A percentile compares a stretch with the other conserved stretches of the same genome.
phyloP scores from a whole-genome alignment of 1,140 invertebrate species.

The Drosophila malerkotliana region DNA sequence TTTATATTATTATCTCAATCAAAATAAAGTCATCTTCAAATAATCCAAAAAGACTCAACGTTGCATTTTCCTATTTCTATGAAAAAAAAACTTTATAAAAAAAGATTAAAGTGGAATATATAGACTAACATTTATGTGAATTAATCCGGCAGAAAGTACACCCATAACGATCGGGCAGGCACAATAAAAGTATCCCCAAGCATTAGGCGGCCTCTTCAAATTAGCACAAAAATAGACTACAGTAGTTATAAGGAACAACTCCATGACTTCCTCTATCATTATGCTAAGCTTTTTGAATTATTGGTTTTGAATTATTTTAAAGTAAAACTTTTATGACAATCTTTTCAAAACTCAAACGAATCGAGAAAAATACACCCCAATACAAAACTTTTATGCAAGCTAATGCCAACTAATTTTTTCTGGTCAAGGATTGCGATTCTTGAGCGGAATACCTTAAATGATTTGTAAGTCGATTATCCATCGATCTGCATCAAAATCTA shows the following conservation, averaged over 20 bases:
- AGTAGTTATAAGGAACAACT: constrained; percentile 26
- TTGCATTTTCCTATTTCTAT: constrained; percentile 6
- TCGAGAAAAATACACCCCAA: too few relatives aligned
- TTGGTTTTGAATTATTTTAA: not conserved
- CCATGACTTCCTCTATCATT: constrained; percentile 35
- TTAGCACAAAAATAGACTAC: constrained; percentile 27
- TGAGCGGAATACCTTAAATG: too few relatives aligned
- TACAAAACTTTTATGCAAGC: too few relatives aligned
- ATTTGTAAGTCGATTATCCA: too few relatives aligned
- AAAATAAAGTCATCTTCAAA: constrained; percentile 67
- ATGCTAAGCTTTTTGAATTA: not conserved
- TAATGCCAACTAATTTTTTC: too few relatives aligned
- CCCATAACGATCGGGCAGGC: constrained; percentile 11
- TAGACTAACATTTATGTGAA: constrained; percentile 38
- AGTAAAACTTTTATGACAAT: not conserved
- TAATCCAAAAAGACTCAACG: not conserved
- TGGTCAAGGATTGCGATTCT: too few relatives aligned
- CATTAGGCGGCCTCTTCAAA: constrained; percentile 16
- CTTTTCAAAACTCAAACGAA: not conserved
- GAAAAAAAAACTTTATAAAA: not conserved
- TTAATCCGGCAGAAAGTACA: constrained; percentile 4
- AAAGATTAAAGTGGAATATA: not conserved
- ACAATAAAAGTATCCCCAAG: not conserved
- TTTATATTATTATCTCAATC: constrained; percentile 38
- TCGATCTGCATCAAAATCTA: too few relatives aligned